These are phyloP conservation scores for Pseudanteris insignis DNA, from an alignment of 2,888 invertebrate genomes.

Conservation along the genomic window DNA sequence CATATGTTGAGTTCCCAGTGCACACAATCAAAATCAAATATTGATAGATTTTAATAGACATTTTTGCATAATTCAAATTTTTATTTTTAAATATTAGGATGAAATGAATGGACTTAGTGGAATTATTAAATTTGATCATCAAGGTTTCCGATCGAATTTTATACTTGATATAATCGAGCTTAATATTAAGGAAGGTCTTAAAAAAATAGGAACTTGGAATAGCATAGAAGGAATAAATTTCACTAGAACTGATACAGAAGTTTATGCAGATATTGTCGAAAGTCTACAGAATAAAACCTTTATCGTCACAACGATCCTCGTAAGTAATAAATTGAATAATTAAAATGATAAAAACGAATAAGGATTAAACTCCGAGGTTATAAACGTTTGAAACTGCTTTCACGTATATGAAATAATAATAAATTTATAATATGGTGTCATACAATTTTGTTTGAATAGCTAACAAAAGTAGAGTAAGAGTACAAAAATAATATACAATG, in stretches of 20 bases:
- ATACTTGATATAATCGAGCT: constrained; percentile 91
- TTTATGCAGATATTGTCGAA: constrained; percentile 87
- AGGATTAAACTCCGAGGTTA: too few relatives aligned
- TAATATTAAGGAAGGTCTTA: constrained; percentile 79
- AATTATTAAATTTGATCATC: constrained; percentile 91
- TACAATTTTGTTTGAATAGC: too few relatives aligned
- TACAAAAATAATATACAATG: too few relatives aligned
- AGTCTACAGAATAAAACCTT: constrained; percentile 92
- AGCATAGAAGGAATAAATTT: constrained; percentile 89
- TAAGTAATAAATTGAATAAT: constrained; percentile 69
- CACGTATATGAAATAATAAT: too few relatives aligned
- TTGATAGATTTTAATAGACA: too few relatives aligned
- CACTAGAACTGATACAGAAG: constrained; percentile 85
- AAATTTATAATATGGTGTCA: too few relatives aligned
- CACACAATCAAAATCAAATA: too few relatives aligned
- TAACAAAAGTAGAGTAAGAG: too few relatives aligned
- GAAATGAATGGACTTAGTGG: constrained; percentile 94
- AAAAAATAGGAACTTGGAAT: constrained; percentile 89
- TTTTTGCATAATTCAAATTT: too few relatives aligned
- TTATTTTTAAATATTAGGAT: constrained; percentile 73
- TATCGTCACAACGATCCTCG: constrained; percentile 89
- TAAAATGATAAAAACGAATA: too few relatives aligned
- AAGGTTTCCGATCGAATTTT: constrained; percentile 92
- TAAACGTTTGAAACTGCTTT: too few relatives aligned
- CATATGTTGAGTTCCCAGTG: too few relatives aligned